Conservation (phyloP, 2,797 vertebrate genomes). For the Lithobates sylvaticus region DNA sequence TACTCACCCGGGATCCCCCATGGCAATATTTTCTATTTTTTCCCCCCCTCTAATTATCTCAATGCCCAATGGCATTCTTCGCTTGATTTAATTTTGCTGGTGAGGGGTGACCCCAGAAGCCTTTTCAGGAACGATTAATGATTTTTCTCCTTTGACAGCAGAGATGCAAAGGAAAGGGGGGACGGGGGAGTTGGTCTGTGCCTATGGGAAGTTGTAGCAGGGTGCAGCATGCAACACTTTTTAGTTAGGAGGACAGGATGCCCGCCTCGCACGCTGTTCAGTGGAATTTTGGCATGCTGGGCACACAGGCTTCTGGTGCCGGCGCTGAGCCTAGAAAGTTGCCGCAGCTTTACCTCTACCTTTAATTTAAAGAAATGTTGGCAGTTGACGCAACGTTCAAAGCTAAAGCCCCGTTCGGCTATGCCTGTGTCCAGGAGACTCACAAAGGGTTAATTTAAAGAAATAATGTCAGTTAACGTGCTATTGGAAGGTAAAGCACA, state of each 20-base stretch:
- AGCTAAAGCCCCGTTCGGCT: too few relatives aligned
- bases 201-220: slow-evolving; percentile 4
- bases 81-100: not conserved
- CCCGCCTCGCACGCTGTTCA: not conserved
- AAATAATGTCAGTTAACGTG: too few relatives aligned
- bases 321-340: not conserved
- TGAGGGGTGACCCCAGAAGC: not conserved
- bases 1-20: too few relatives aligned
- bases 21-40: not conserved
- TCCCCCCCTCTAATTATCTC: not conserved
- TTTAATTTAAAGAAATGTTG: too few relatives aligned
- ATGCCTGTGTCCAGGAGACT: too few relatives aligned
- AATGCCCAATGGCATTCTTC: not conserved
- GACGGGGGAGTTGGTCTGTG: not conserved
- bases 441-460: too few relatives aligned
- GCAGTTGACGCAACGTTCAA: too few relatives aligned
- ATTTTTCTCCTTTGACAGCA: not conserved
- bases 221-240: not conserved
- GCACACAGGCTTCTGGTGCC: not conserved
- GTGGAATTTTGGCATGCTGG: not conserved
- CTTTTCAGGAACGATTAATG: not conserved
- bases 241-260: not conserved
- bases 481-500: too few relatives aligned
- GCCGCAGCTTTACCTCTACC: not conserved
- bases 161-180: not conserved